A percentile compares a stretch with the other conserved stretches of the same genome.
Evolutionary conservation across 2,797 vertebrate genomes (phyloP).

Genomic region (Pangasius mekongensis): DNA sequence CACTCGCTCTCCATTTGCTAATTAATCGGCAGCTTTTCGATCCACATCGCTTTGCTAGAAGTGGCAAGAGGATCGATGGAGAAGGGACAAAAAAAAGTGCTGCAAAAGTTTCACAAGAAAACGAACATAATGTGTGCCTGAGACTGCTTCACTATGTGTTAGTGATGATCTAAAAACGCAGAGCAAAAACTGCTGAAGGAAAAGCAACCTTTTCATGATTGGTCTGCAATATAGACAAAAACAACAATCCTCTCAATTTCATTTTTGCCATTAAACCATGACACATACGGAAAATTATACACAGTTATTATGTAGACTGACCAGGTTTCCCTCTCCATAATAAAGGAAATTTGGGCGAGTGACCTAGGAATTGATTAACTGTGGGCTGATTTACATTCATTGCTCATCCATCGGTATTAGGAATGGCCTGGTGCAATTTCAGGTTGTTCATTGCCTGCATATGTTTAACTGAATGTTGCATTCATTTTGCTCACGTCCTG

Average conservation of each 20-base stretch:
- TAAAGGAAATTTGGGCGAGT: neutral
- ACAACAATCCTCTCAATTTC: no score
- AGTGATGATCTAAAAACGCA: slow-evolving; percentile 7
- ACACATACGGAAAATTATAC: neutral
- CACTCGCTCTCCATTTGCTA: slow-evolving; percentile 42
- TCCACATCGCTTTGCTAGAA: slow-evolving; percentile 4
- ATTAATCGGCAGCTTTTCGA: slow-evolving; percentile 36
- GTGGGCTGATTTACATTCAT: neutral
- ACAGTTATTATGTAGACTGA: neutral
- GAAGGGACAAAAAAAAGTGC: neutral
- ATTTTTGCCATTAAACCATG: neutral
- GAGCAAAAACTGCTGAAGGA: neutral
- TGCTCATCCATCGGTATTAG: neutral
- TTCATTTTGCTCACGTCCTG: neutral
- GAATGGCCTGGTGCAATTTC: neutral
- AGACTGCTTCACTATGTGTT: neutral
- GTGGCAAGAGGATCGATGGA: slow-evolving; percentile 27
- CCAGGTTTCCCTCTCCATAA: neutral
- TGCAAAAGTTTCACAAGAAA: slow-evolving; percentile 39
- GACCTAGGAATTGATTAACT: neutral
- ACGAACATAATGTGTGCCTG: slow-evolving; percentile 7
- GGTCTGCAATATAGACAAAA: neutral
- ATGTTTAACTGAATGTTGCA: neutral
- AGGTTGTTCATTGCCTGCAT: neutral
- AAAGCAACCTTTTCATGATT: neutral